These are phyloP conservation scores for Lissonota sp. DNA, from an alignment of 2,888 invertebrate species.

Conservation along the genomic window DNA sequence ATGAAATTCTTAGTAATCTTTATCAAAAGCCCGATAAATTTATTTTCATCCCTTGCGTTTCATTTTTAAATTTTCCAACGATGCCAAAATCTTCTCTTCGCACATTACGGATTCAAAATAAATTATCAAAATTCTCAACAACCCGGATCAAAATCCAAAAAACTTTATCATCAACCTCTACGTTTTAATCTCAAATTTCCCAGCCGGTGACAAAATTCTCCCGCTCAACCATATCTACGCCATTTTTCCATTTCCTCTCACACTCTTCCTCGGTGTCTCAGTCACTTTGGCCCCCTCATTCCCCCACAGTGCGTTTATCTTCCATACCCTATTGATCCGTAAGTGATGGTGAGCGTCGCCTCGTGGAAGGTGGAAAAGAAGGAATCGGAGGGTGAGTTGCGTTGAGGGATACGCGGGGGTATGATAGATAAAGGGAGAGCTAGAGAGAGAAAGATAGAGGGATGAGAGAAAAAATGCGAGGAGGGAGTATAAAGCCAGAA, in stretches of 20 bases:
- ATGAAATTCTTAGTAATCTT: no score
- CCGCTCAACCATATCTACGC: conserved; percentile 23
- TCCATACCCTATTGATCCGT: conserved; percentile 83
- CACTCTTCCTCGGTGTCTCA: conserved; percentile 30
- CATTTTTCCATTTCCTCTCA: conserved; percentile 43
- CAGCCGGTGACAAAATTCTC: conserved; percentile 62
- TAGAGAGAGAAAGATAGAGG: conserved; percentile 2
- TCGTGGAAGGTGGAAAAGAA: conserved; percentile 59
- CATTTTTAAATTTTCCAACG: neutral
- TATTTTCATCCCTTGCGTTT: neutral
- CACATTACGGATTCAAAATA: no score
- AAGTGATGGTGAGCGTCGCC: conserved; percentile 77
- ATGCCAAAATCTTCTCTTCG: no score
- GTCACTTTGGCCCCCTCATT: conserved; percentile 62
- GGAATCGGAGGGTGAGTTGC: conserved; percentile 30
- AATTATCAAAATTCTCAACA: neutral
- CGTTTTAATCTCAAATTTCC: conserved; percentile 66
- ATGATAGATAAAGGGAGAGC: conserved; percentile 37
- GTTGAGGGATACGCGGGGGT: conserved; percentile 50
- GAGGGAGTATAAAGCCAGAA: conserved; percentile 27
- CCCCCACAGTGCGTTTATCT: conserved; percentile 79
- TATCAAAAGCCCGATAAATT: no score
- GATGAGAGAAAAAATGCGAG: neutral
- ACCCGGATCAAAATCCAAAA: neutral
- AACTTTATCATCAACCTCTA: conserved; percentile 26